Percentiles rank a stretch among this genome's conserved stretches.
phyloP scores from a whole-genome alignment of 53 echinoderm and acorn worm species.

The Luidia sarsii region DNA sequence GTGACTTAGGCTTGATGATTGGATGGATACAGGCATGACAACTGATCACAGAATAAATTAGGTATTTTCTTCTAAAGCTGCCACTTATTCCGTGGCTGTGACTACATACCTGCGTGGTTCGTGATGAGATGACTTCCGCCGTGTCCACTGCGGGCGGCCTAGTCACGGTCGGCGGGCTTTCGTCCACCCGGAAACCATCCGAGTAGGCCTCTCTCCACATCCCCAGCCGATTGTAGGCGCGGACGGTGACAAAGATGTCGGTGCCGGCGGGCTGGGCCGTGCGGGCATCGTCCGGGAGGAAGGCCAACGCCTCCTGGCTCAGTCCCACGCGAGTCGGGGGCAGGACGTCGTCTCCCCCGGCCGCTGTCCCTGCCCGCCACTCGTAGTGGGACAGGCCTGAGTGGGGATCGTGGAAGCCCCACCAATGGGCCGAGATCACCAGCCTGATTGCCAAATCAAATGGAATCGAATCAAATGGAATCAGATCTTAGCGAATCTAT shows the following conservation, averaged over 20 bases:
- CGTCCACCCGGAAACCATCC: slow-evolving; percentile 54
- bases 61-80: no score
- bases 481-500: no score
- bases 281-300: slow-evolving; percentile 14
- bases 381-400: slow-evolving; percentile 52
- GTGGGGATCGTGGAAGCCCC: slow-evolving; percentile 66
- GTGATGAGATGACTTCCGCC: neutral
- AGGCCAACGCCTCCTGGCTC: slow-evolving; percentile 11
- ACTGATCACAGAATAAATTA: no score
- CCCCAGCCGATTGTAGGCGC: slow-evolving; percentile 49
- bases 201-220: slow-evolving; percentile 38
- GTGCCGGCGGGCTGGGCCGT: slow-evolving; percentile 4
- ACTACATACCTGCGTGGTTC: slow-evolving; percentile 51
- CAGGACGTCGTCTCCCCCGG: slow-evolving; percentile 51
- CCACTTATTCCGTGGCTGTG: no score
- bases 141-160: neutral
- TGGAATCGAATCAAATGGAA: no score
- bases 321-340: slow-evolving; percentile 10
- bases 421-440: slow-evolving; percentile 59
- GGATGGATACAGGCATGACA: no score
- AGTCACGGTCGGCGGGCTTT: slow-evolving; percentile 34
- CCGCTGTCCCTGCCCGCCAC: slow-evolving; percentile 63
- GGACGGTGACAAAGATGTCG: slow-evolving; percentile 51
- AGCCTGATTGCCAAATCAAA: neutral
- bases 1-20: no score